Percentiles rank a stretch among this genome's conserved stretches.
These are phyloP conservation scores for Moxostoma hubbsi DNA, from an alignment of 2,797 vertebrate genomes.

Conservation along the genomic window DNA sequence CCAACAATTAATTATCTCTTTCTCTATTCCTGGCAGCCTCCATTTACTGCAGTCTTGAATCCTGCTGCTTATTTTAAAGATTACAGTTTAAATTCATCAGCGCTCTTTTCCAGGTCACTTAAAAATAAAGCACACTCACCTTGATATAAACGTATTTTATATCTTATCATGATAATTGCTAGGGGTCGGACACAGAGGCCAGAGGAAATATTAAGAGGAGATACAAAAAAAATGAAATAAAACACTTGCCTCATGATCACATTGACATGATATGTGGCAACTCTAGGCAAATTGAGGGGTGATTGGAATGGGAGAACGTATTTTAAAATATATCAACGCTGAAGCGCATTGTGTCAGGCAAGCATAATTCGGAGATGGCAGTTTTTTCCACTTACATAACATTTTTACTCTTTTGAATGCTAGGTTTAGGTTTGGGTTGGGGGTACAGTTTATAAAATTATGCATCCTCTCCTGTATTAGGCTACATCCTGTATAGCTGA, in stretches of 20 bases:
- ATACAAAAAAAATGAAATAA: not conserved
- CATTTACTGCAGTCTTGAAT: conserved; percentile 74
- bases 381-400: no score
- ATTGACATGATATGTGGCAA: no score
- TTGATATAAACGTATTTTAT: conserved; percentile 69
- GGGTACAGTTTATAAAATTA: no score
- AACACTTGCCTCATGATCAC: not conserved
- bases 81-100: conserved; percentile 77
- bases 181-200: conserved; percentile 59
- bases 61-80: conserved; percentile 77
- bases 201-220: conserved; percentile 42
- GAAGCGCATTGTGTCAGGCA: no score
- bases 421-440: no score
- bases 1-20: conserved; percentile 83
- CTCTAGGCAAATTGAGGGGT: not conserved
- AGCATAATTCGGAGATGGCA: no score
- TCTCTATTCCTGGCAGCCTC: conserved; percentile 65
- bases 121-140: conserved; percentile 63
- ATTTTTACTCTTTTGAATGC: no score
- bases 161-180: conserved; percentile 68
- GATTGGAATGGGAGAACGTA: no score
- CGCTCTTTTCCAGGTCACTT: conserved; percentile 69
- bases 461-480: no score
- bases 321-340: not conserved
- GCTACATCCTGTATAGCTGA: no score